Evolutionary conservation across 2,113 vertebrate genomes (phyloP).

Genomic region (Vireo altiloquus): DNA sequence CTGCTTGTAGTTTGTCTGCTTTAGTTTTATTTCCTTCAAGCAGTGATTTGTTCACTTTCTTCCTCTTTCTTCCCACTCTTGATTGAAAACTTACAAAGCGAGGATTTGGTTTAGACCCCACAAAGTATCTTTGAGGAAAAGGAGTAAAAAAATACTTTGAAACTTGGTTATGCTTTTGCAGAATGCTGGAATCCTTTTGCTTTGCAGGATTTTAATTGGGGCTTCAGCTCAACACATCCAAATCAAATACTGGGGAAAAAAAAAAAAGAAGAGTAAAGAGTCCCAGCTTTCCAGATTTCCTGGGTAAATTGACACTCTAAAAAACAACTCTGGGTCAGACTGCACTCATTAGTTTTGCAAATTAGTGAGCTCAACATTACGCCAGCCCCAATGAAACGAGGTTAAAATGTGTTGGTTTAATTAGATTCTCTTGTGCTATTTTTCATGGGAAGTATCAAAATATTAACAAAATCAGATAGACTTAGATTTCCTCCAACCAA

Average conservation of each 20-base stretch:
- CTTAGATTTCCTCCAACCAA: not conserved
- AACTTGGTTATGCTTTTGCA: not conserved
- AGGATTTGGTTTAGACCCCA: not conserved
- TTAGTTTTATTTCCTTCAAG: not conserved
- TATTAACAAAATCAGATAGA: not conserved
- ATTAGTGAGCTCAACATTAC: not conserved
- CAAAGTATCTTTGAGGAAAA: not conserved
- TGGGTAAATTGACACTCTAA: not conserved
- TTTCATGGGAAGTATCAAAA: not conserved
- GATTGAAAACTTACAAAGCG: not conserved
- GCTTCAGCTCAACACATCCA: not conserved
- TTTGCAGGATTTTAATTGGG: not conserved
- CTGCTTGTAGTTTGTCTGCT: not conserved
- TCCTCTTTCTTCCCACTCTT: not conserved
- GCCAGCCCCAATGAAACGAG: not conserved
- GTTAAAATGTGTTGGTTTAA: not conserved
- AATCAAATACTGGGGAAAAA: not conserved
- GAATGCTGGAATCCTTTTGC: not conserved
- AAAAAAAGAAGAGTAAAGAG: not conserved
- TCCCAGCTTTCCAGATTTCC: not conserved
- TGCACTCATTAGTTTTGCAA: constrained; percentile 14
- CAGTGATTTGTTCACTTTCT: not conserved
- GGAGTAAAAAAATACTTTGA: not conserved
- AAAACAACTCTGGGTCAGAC: not conserved
- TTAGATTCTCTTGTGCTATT: not conserved